Conservation (phyloP, 1,140 invertebrate genomes). For the Drosophila takahashii region DNA sequence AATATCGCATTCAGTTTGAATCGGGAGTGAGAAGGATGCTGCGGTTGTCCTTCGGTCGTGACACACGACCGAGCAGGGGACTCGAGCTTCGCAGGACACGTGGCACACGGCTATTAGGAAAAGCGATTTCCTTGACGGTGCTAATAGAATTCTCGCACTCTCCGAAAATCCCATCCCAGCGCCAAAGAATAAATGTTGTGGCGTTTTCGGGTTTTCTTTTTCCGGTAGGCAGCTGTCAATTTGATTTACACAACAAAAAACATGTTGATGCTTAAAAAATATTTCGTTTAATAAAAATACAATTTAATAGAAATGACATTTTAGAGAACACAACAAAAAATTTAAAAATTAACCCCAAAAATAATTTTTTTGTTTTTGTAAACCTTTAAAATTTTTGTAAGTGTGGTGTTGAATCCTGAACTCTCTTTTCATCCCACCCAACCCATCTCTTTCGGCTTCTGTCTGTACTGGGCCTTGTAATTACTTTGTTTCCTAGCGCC, state of each 20-base stretch:
- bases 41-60: constrained; percentile 66
- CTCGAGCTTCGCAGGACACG: constrained; percentile 52
- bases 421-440: neutral
- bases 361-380: too few relatives aligned
- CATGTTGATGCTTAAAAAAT: neutral
- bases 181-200: constrained; percentile 44
- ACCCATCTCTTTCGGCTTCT: constrained; percentile 1
- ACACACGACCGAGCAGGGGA: constrained; percentile 69
- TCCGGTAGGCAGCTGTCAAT: constrained; percentile 50
- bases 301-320: neutral
- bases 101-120: constrained; percentile 71
- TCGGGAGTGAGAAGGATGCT: constrained; percentile 47
- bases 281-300: neutral
- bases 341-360: too few relatives aligned
- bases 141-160: constrained; percentile 69
- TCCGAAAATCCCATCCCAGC: neutral
- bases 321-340: neutral
- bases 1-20: neutral
- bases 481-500: constrained; percentile 76
- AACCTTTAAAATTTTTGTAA: too few relatives aligned
- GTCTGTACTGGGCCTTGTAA: constrained; percentile 52
- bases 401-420: constrained; percentile 7
- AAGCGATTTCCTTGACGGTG: constrained; percentile 72
- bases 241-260: constrained; percentile 2
- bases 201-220: constrained; percentile 43